These are phyloP conservation scores for Cephalopterus ornatus DNA, from an alignment of 2,113 vertebrate genomes.

Conservation along the genomic window DNA sequence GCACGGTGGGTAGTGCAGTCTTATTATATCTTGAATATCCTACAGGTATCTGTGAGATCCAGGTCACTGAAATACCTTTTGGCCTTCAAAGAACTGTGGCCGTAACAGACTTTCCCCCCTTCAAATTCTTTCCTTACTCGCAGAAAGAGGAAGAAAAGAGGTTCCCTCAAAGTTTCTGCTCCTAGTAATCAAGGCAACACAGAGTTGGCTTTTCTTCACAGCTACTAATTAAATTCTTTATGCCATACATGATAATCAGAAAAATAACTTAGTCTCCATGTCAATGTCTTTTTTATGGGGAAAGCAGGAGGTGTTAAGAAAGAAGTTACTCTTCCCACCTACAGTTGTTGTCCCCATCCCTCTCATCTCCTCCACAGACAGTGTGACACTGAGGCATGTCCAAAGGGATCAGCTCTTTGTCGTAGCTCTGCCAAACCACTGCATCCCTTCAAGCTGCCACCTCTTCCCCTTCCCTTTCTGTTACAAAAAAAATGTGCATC, in stretches of 20 bases:
- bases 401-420: background rate
- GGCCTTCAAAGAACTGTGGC: background rate
- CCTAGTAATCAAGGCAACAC: background rate
- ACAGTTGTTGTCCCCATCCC: background rate
- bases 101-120: background rate
- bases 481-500: background rate
- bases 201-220: background rate
- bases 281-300: background rate
- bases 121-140: background rate
- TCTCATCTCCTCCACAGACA: background rate
- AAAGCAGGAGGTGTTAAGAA: background rate
- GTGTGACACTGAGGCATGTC: background rate
- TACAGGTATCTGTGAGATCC: background rate
- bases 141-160: background rate
- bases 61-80: background rate
- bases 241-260: background rate
- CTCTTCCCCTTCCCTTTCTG: background rate
- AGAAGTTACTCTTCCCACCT: background rate
- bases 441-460: background rate
- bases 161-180: background rate
- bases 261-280: background rate
- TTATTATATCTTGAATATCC: background rate
- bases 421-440: background rate
- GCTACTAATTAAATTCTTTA: background rate
- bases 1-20: background rate